These are phyloP conservation scores for Polypterus senegalus DNA, from an alignment of 2,113 vertebrate genomes.

Conservation along the genomic window DNA sequence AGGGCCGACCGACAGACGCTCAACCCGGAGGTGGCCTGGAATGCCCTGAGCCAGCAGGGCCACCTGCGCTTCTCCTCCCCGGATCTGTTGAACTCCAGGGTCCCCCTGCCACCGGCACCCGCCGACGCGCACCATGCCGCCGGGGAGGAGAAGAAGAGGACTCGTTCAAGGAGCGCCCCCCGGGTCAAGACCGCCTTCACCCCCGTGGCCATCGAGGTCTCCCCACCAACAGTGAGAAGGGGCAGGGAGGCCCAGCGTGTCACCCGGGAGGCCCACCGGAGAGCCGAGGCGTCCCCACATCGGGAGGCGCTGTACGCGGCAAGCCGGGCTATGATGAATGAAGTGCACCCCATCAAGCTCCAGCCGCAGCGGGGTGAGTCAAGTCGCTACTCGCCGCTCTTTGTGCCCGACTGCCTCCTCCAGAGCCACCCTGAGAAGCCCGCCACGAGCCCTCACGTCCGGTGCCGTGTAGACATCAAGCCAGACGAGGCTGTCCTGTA, in stretches of 20 bases:
- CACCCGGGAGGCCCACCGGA: slow-evolving; percentile 40
- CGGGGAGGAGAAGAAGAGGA: slow-evolving; percentile 57
- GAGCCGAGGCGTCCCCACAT: slow-evolving; percentile 53
- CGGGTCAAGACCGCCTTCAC: slow-evolving; percentile 63
- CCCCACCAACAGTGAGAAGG: slow-evolving; percentile 44
- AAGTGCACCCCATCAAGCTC: slow-evolving; percentile 88
- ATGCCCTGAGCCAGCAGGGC: slow-evolving; percentile 44
- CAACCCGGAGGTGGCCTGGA: slow-evolving; percentile 49
- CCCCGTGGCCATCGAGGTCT: slow-evolving; percentile 58
- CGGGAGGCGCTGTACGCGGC: slow-evolving; percentile 48
- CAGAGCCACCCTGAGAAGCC: slow-evolving; percentile 45
- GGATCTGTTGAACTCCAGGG: slow-evolving; percentile 43
- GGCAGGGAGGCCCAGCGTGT: slow-evolving; percentile 50
- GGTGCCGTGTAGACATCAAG: slow-evolving; percentile 84
- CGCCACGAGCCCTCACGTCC: slow-evolving; percentile 66
- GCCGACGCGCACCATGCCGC: slow-evolving; percentile 40
- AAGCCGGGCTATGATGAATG: slow-evolving; percentile 64
- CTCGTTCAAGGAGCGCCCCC: slow-evolving; percentile 73
- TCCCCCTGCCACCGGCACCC: slow-evolving; percentile 28
- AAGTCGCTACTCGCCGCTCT: slow-evolving; percentile 71
- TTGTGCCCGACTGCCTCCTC: slow-evolving; percentile 67
- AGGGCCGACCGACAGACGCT: slow-evolving; percentile 33
- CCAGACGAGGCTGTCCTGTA: slow-evolving; percentile 73
- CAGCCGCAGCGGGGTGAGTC: slow-evolving; percentile 71
- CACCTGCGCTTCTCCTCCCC: slow-evolving; percentile 51